Base-by-base conservation (phyloP, 1,140 invertebrate genomes). In the Hyposmocoma kahamanoa region DNA sequence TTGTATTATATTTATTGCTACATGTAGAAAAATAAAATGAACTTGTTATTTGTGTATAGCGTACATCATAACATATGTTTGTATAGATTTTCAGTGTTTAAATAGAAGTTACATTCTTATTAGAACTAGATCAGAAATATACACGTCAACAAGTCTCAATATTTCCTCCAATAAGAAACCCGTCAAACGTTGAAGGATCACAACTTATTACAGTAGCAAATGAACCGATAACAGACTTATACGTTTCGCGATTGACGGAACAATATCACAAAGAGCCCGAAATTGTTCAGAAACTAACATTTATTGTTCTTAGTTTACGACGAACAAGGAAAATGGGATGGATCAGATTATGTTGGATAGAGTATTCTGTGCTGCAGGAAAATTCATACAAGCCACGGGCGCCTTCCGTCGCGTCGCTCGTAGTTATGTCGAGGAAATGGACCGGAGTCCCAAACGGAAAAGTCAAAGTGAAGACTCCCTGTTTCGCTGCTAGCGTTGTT, bases 141-240 rank as follows among this genome's bases (percentile, higher is more conserved):
- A 39, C 34, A 53, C 42, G 13, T 3, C 8, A 8, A 48, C 49
- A 58, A 53, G 60, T 58, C 47, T 60, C 51, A 47, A 54, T 42
- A 59, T 59, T 65, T 66, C 64, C 65, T 51, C 50, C 56, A 65
- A 67, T 67, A 50, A 66, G 54, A 63, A 67, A 62, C 55, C 56
- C 56, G 67, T 71, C 71, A 71, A 59, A 64, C 57, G 49, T 58
- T 45, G 56, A 36, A 50, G 54, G 59, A 68, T 68, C 60, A 67
- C 62, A 66, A 71, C 64, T 70, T 75, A 68, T 76, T 68, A 75
- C 53, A 46, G 62, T 42, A 59, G 55, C 62, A 72, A 75, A 75
- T 72, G 65, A 72, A 68, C 47, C 69, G 62, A 67, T 71, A 68
- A 62, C 59, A 58, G 46, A 56, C 55, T 66, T 60, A 56, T 52